Base-by-base conservation (phyloP, 2,113 vertebrate genomes). In the Engystomops pustulosus region DNA sequence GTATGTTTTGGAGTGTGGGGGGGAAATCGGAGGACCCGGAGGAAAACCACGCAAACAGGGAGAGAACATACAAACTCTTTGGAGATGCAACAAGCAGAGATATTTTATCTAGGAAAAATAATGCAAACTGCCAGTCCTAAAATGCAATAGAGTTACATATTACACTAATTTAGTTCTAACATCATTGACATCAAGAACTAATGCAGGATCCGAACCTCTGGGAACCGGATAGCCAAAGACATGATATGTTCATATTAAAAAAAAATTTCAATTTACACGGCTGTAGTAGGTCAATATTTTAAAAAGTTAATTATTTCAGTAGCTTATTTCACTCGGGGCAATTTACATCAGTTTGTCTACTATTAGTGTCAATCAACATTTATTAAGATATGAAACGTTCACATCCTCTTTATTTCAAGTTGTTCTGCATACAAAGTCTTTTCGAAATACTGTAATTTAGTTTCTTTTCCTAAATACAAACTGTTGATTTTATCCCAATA, bases 331-430 rank as follows among this genome's bases (percentile, higher is more conserved):
- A 27, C 53, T 41, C 14, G 34, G 51, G 75, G 49, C 9, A 58
- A 78, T 78, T 78, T 60, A 78, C 53, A 78, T 78, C 34, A 78
- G 32, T 78, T 78, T 36, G 51, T 78, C 75, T 38, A 58, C 51
- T 60, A 78, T 78, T 78, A 78, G 11, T 78, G 75, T 78, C 75
- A 78, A 78, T 78, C 53, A 78, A 23, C 75, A 60, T 78, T 78
- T 78, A 78, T 78, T 78, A 78, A 78, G 53, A 78, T 58, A 38
- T 58, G 25, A 25, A 60, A 41, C 15, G 23, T 41, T 41, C 51
- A 51, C 34, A 41, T 60, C 47, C 53, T 55, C n/a, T 78, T 55
- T 60, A 58, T 60, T 58, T 36, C 17, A 60, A 41, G 32, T 44
- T 78, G n/a, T 58, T 20, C 34, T 1, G 60, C 53, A 60, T 45